Base-by-base conservation (phyloP, 92 coral and sea anemone genomes). In the Porites divaricata region DNA sequence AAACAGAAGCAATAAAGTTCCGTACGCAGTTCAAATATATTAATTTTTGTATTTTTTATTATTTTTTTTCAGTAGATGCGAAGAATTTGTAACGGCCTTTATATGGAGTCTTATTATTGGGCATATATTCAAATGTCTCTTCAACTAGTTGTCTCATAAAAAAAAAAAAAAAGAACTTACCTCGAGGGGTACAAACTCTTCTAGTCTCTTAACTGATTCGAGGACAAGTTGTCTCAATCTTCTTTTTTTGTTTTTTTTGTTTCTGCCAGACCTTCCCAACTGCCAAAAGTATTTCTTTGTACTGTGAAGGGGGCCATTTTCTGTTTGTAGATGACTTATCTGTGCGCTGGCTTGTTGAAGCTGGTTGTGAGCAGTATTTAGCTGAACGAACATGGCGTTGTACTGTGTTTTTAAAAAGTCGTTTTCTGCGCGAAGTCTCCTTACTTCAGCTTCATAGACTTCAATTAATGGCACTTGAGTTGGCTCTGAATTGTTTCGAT, bases 161-260 rank as follows among this genome's bases (percentile, higher is more conserved):
- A 15, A 16, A 41, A 1, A 71, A 72, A 21, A 12, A 10, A 61
- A 24, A 10, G 3, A 67, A n/a, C 81, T 1, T 59, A 63, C 70
- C 70, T 63, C 81, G 51, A 77, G 28, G 24, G 70, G 70, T 1
- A 14, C 81, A 77, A 26, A 62, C 53, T 75, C 68, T 53, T 26
- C 22, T 45, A 75, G 80, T 57, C 67, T 68, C 22, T 54, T 57
- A 11, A 75, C 2, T 1, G 67, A 75, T 1, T 75, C 67, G 1
- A 28, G 1, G 9, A 75, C 51, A 1, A 75, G 67, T 12, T 56
- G 24, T 53, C 53, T 54, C 4, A 75, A 15, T 25, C 52, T 5
- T 26, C 67, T 57, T 59, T 75, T 75, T 23, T 75, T 75, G 23
- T n/a, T n/a, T n/a, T n/a, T n/a, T n/a, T 58, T 28, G 25, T 41